phyloP scores from a whole-genome alignment of 2,888 invertebrate species.

The Loripinus fragilis region DNA sequence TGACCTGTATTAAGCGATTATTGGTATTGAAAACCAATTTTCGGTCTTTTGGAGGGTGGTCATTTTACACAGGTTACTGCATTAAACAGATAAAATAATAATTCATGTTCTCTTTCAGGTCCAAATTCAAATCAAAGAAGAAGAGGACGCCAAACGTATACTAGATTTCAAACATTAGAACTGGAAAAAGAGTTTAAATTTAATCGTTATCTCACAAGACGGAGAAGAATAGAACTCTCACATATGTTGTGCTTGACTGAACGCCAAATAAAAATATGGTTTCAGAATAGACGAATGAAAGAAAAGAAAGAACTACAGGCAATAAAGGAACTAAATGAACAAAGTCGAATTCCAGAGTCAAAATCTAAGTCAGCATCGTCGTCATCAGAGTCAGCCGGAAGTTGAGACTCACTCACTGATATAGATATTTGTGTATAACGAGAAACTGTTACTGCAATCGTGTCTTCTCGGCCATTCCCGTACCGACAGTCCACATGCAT shows the following conservation, averaged over 20 bases:
- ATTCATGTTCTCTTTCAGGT: too few species aligned
- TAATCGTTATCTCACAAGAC: slow-evolving; percentile 98
- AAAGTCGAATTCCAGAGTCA: slow-evolving; percentile 44
- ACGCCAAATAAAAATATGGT: slow-evolving; percentile 89
- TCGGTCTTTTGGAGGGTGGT: too few species aligned
- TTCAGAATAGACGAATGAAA: slow-evolving; percentile 99
- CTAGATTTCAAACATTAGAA: slow-evolving; percentile 98
- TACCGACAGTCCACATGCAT: too few species aligned
- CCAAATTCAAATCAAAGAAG: slow-evolving; percentile 98
- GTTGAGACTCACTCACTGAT: slow-evolving; percentile 37
- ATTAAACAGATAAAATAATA: too few species aligned
- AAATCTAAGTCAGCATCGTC: slow-evolving; percentile 54
- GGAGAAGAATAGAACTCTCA: slow-evolving; percentile 98
- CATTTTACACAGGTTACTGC: too few species aligned
- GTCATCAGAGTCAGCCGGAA: slow-evolving; percentile 46
- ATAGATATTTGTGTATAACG: background rate
- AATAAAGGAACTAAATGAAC: slow-evolving; percentile 97
- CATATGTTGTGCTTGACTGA: slow-evolving; percentile 98
- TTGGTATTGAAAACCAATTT: too few species aligned
- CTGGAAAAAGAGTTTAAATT: slow-evolving; percentile 99
- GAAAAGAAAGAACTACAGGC: slow-evolving; percentile 99
- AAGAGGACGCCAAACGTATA: slow-evolving; percentile 98
- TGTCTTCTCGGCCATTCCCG: too few species aligned
- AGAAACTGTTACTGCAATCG: background rate
- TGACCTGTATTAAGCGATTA: too few species aligned